These are phyloP conservation scores for Prunella fulvescens DNA, from an alignment of 2,113 vertebrate species.

Conservation along the genomic window DNA sequence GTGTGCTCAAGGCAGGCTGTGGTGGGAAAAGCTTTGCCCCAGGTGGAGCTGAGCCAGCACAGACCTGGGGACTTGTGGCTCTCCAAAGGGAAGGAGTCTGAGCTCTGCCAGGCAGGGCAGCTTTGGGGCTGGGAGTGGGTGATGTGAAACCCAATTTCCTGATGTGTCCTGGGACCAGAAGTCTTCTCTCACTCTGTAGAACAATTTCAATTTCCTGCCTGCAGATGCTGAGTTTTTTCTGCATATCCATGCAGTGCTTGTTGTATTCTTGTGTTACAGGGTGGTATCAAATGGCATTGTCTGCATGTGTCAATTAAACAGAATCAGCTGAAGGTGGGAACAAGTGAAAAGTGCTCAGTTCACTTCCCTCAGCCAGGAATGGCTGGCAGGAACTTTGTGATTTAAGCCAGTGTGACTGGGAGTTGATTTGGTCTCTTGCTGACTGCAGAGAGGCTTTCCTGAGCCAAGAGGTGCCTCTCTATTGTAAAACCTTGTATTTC, in stretches of 20 bases:
- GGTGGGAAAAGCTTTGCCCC: background rate
- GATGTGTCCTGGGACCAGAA: background rate
- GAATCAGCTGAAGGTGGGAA: background rate
- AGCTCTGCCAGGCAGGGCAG: background rate
- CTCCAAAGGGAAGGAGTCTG: background rate
- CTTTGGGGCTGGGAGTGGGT: background rate
- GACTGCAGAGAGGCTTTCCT: background rate
- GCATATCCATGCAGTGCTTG: rapidly evolving
- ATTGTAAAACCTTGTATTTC: constrained; percentile 44
- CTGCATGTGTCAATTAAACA: background rate
- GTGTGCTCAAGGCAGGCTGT: background rate
- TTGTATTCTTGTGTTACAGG: background rate
- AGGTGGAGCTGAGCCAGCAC: background rate
- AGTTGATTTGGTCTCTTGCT: constrained; percentile 30
- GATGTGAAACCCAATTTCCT: background rate
- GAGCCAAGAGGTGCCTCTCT: constrained; percentile 1
- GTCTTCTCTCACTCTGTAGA: background rate
- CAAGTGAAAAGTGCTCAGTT: background rate
- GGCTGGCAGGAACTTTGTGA: background rate
- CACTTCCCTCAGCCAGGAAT: background rate
- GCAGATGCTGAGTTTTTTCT: background rate
- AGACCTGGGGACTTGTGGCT: no score
- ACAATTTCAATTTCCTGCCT: background rate
- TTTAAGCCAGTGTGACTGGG: constrained; percentile 25
- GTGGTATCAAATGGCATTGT: background rate